These are phyloP conservation scores for Lepus townsendii DNA, from an alignment of 2,797 vertebrate genomes.

Conservation along the genomic window DNA sequence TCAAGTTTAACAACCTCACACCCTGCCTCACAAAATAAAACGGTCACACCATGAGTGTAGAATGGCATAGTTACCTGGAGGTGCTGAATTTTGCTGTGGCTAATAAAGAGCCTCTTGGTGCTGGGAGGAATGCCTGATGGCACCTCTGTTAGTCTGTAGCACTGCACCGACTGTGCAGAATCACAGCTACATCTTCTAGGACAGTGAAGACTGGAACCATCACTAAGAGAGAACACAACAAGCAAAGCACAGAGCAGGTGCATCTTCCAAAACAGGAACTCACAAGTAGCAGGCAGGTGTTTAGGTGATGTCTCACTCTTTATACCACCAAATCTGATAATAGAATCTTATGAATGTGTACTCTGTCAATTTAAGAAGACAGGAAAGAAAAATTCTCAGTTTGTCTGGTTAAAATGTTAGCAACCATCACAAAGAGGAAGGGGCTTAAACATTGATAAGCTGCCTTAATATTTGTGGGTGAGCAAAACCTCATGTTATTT, in stretches of 20 bases:
- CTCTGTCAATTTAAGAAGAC: constrained; percentile 84
- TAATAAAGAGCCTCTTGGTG: constrained; percentile 89
- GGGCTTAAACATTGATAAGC: constrained; percentile 90
- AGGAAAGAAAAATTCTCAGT: constrained; percentile 85
- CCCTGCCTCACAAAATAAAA: background rate
- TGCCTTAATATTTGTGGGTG: constrained; percentile 88
- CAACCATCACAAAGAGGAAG: constrained; percentile 88
- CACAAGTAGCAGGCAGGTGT: constrained; percentile 30
- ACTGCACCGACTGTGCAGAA: constrained; percentile 86
- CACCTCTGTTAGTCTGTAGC: constrained; percentile 88
- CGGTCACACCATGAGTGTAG: background rate
- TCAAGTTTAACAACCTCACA: background rate
- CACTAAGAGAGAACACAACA: constrained; percentile 71
- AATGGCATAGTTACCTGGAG: constrained; percentile 87
- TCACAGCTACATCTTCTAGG: constrained; percentile 91
- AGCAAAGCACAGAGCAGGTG: constrained; percentile 79
- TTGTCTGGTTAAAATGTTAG: constrained; percentile 89
- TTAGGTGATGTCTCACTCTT: constrained; percentile 80
- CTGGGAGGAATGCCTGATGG: constrained; percentile 86
- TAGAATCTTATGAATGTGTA: constrained; percentile 87
- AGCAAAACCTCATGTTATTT: constrained; percentile 91
- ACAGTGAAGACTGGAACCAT: constrained; percentile 81
- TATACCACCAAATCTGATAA: constrained; percentile 88
- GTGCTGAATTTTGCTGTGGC: constrained; percentile 91
- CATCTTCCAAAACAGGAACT: constrained; percentile 85